Base-by-base conservation (phyloP, 2,797 vertebrate genomes). In the Setipinna tenuifilis region DNA sequence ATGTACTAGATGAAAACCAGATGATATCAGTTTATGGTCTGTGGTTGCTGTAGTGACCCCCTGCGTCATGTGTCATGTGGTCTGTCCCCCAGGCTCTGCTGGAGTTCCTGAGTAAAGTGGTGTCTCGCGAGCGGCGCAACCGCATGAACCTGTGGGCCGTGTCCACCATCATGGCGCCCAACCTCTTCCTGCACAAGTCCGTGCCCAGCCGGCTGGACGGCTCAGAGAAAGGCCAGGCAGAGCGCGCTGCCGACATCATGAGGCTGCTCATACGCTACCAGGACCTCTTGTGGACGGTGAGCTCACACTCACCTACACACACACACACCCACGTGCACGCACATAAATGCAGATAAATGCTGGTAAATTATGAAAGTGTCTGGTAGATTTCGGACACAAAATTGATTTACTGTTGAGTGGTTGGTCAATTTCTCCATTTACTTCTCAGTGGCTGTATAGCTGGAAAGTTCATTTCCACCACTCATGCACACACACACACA, bases 131-230 rank as follows among this genome's bases (percentile, higher is more conserved):
- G 91, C 95, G 92, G 65, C 94, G 91, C 89, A 99, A 98, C 94
- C 96, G 97, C 88, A 98, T 98, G 98, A 97, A 96, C 84, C 95
- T 99, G 85, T 98, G 97, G 97, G 98, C 97, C 0, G 96, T 98
- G 21, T 97, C 97, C 80, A 97, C 96, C n/a, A 97, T 98, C 90
- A 98, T 98, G 95, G 97, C 97, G 31, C 97, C 97, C 5, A 98
- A 98, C 93, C 97, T 98, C 83, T 98, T 98, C 93, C 95, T 98
- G 90, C 97, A 97, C 89, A 97, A 96, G 87, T 96, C 96, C 6
- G 91, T 95, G 31, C 94, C 96, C 28, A 96, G 93, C 90, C 95
- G 95, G 84, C 94, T 97, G 0, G 96, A 97, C 58, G 97, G 95
- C 3, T 91, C 95, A 19, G 97, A 97, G 93, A 98, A 97, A 84